Evolutionary conservation across 1,140 invertebrate species (phyloP).

Genomic region (Odontomachus brunneus): DNA sequence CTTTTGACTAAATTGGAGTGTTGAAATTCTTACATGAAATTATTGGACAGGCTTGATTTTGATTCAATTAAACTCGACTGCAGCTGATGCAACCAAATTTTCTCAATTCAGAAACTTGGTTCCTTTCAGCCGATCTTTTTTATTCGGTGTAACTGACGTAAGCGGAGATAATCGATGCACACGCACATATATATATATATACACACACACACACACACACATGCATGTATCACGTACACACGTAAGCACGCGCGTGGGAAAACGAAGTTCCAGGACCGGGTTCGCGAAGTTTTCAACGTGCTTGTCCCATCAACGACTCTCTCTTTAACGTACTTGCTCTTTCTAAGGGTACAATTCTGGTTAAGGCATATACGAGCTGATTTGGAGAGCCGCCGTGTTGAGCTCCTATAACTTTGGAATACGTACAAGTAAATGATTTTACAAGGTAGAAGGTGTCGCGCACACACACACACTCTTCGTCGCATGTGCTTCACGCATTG

Average conservation of each 20-base stretch:
- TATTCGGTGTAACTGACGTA: not conserved
- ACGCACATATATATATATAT: not conserved
- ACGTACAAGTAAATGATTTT: conserved; percentile 9
- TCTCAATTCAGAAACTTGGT: too few species aligned
- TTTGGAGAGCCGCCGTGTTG: not conserved
- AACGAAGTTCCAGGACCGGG: conserved; percentile 1
- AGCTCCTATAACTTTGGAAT: conserved; percentile 3
- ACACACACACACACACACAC: conserved; percentile 5
- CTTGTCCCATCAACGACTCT: not conserved
- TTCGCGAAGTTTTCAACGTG: conserved; percentile 19
- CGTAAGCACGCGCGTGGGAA: not conserved
- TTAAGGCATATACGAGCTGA: conserved; percentile 2
- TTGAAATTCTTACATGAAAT: too few species aligned
- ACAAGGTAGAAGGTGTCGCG: too few species aligned
- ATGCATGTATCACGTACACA: too few species aligned
- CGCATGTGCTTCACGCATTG: too few species aligned
- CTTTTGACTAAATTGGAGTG: too few species aligned
- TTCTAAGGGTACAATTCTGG: conserved; percentile 3
- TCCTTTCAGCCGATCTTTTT: too few species aligned
- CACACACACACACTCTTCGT: too few species aligned
- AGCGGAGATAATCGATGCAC: conserved; percentile 43
- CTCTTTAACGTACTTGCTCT: conserved; percentile 8
- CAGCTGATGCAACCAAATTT: too few species aligned
- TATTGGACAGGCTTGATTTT: too few species aligned
- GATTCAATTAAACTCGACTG: too few species aligned